These are phyloP conservation scores for Syrmaticus mikado DNA, from an alignment of 2,113 vertebrate species.

Conservation along the genomic window DNA sequence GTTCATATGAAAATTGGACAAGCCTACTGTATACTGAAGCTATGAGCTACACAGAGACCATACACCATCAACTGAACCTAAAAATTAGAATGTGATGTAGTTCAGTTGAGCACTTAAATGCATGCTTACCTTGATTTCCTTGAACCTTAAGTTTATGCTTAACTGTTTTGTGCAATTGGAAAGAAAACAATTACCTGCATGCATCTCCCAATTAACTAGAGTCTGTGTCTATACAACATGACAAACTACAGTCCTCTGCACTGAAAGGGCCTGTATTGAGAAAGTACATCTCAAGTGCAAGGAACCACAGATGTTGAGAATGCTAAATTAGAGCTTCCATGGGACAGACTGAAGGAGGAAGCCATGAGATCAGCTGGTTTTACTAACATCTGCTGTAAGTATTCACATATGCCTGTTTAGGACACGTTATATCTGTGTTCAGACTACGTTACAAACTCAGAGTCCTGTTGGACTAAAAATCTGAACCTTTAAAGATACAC, in stretches of 20 bases:
- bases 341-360: not conserved
- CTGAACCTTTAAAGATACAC: not conserved
- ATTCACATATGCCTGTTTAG: not conserved
- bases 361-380: not conserved
- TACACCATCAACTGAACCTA: not conserved
- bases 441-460: not conserved
- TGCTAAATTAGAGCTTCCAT: not conserved
- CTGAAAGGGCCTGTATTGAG: not conserved
- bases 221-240: not conserved
- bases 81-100: not conserved
- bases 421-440: not conserved
- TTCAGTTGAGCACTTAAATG: not conserved
- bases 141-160: not conserved
- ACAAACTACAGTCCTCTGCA: not conserved
- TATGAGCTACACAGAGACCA: not conserved
- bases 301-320: accelerated
- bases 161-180: not conserved
- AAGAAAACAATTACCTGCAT: not conserved
- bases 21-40: not conserved
- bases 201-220: not conserved
- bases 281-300: not conserved
- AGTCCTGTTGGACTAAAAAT: not conserved
- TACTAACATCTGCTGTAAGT: not conserved
- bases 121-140: not conserved
- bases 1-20: not conserved